Base-by-base conservation (phyloP, 2,113 vertebrate genomes). In the Lonchura striata region DNA sequence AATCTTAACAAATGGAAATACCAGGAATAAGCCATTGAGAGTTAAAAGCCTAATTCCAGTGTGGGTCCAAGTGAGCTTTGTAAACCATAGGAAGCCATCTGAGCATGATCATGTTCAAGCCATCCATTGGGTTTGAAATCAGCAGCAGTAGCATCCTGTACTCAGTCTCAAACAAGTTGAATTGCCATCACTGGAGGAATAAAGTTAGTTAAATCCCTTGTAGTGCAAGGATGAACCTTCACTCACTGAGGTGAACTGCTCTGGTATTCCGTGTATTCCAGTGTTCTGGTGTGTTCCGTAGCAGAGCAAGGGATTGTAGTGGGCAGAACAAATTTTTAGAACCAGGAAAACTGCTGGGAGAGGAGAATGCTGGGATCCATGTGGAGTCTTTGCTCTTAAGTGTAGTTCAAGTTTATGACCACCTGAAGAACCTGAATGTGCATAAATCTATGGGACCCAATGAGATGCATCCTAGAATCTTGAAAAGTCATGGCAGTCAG, bases 251-350 rank as follows among this genome's bases (percentile, higher is more conserved):
- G 18, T 23, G 9, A 50, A 19, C 50, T 44, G 24, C n/a, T 70
- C 19, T 0, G 1, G 13, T 63, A 18, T 60, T 60, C 56, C 0
- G 0, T 0, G 0, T 60, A 18, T 49, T 37, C 24, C 30, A 13
- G 11, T 60, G 14, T 49, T 37, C 24, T 41, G 20, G 11, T 4
- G 8, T 22, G 5, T 54, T 60, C 47, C 0, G 0, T 23, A 39
- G 28, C 33, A 46, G 39, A 69, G 19, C 27, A 70, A 39, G 47
- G 47, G 19, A 61, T 54, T 0, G 0, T 3, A 10, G 8, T 24
- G 41, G 54, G 23, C 28, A 46, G 47, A 4, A 27, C 11, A 54
- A 23, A n/a, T 39, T n/a, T 61, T 23, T 46, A 24, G 28, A 54
- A 27, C 19, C 28, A 24, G 13, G 13, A 54, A 61, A 54, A n/a